Conservation (phyloP, 1,140 invertebrate genomes). For the Drosophila sp. region DNA sequence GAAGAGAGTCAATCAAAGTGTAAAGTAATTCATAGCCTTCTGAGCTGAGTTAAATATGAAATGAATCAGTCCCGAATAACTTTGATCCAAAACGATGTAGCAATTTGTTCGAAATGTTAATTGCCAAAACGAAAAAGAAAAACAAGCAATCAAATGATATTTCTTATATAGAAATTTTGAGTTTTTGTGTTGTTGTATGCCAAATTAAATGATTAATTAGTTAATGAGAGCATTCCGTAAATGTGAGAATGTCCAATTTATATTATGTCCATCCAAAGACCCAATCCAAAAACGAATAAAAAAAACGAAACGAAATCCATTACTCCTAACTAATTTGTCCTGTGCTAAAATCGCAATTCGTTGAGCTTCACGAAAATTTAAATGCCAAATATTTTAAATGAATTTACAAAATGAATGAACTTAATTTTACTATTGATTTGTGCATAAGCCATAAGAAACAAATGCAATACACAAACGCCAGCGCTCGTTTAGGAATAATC, state of each 20-base stretch:
- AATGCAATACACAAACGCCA: not conserved
- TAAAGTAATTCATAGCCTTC: no score
- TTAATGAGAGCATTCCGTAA: constrained; percentile 63
- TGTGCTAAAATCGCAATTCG: constrained; percentile 52
- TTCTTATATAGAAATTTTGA: constrained; percentile 26
- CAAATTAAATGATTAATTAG: constrained; percentile 41
- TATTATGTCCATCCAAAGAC: constrained; percentile 60
- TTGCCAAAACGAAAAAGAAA: constrained; percentile 55
- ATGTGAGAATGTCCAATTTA: constrained; percentile 57
- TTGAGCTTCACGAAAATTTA: constrained; percentile 71
- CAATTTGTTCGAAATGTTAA: constrained; percentile 55
- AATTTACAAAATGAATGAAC: constrained; percentile 66
- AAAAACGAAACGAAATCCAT: constrained; percentile 11
- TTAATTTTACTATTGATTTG: constrained; percentile 43
- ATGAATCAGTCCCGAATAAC: not conserved
- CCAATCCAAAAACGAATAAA: constrained; percentile 45
- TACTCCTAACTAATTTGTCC: constrained; percentile 38
- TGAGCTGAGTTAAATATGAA: not conserved
- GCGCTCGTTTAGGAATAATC: constrained; percentile 20
- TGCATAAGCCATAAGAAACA: constrained; percentile 15
- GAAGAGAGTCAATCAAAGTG: no score
- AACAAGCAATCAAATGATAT: constrained; percentile 54
- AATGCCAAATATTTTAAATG: constrained; percentile 75
- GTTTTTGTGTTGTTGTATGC: constrained; percentile 35
- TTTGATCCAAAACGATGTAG: constrained; percentile 22